Base-by-base conservation (phyloP, 2,797 vertebrate genomes). In the Ptychobarbus kaznakovi region DNA sequence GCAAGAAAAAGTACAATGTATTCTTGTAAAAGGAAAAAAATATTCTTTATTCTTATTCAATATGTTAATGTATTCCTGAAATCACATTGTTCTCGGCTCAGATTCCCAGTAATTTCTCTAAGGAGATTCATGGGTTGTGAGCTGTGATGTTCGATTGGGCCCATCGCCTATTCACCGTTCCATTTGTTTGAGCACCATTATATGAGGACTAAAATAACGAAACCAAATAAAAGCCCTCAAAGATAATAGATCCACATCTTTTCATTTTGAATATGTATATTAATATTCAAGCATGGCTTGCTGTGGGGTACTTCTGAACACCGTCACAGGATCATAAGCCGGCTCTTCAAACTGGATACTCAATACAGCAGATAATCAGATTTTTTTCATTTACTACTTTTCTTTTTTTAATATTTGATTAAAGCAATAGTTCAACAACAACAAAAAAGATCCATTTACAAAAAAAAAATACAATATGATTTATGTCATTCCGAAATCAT, bases 31-130 rank as follows among this genome's bases (percentile, higher is more conserved):
- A 80, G 18, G 3, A 61, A 72, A 72, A 80, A 46, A 46, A 74
- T 38, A 80, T 6, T 7, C 53, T 51, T 73, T 49, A 85, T 85
- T 53, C 56, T 15, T 80, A 85, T 74, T 85, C 69, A 74, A 40
- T 73, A 85, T 85, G 77, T 42, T 74, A 85, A 85, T 80, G 68
- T 85, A 73, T 85, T 80, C 77, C 77, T 74, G 77, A 80, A 85
- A 65, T 85, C 77, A 53, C 68, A 85, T 63, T 80, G 77, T 85
- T 85, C 42, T 80, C n/a, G 6, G 68, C 75, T 79, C 66, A 79
- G 83, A 79, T n/a, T 85, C 75, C 15, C 76, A 25, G 66, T 85
- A 85, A 85, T 85, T 84, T 84, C 83, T 84, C 83, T 61, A 61
- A 83, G 83, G 83, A 78, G 83, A 51, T 61, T 84, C 83, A 63